These are phyloP conservation scores for Watsonalla binaria DNA, from an alignment of 2,888 invertebrate species.

Conservation along the genomic window DNA sequence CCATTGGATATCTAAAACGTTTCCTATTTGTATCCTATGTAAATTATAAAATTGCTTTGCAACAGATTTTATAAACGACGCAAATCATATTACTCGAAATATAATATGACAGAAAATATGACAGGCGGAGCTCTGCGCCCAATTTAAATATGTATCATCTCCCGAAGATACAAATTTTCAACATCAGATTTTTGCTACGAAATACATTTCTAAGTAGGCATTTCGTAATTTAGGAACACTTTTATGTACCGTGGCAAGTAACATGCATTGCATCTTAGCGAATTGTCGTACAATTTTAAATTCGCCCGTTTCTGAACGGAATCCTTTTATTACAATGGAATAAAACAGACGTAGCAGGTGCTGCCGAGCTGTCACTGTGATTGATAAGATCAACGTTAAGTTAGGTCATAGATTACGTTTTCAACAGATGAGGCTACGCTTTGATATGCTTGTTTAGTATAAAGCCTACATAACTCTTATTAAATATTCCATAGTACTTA, in stretches of 20 bases:
- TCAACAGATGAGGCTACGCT: neutral
- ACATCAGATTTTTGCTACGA: neutral
- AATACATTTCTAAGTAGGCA: neutral
- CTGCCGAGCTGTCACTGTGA: neutral
- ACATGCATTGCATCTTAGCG: neutral
- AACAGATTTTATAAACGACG: too few species aligned
- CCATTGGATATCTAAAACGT: too few species aligned
- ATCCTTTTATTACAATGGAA: neutral
- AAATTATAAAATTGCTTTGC: too few species aligned
- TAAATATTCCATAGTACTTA: too few species aligned
- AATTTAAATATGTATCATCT: neutral
- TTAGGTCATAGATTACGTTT: neutral
- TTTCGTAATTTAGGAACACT: neutral
- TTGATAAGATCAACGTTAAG: neutral
- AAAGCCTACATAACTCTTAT: too few species aligned
- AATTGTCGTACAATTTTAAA: neutral
- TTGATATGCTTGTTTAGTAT: neutral
- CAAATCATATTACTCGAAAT: neutral
- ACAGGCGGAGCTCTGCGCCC: neutral
- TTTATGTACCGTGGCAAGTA: neutral
- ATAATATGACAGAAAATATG: neutral
- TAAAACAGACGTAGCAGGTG: neutral
- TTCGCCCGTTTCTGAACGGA: neutral
- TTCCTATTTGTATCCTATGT: too few species aligned
- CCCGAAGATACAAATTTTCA: neutral